These are phyloP conservation scores for Leptopilina clavipes DNA, from an alignment of 1,140 invertebrate species.

Conservation along the genomic window DNA sequence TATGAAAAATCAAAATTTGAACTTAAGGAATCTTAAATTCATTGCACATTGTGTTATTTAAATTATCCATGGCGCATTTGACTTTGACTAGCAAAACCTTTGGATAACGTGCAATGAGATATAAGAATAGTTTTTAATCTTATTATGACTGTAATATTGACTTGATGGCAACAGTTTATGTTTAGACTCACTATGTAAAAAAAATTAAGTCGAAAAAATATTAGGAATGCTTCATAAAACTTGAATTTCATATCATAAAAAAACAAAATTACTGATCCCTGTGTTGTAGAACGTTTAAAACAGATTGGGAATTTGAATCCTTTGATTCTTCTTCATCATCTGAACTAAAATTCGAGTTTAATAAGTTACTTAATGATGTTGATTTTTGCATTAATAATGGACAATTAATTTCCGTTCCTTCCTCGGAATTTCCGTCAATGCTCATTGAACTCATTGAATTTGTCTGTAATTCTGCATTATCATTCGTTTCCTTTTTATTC, in stretches of 20 bases:
- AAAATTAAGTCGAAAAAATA: neutral
- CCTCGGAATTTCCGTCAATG: conserved; percentile 61
- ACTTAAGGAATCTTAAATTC: neutral
- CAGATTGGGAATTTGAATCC: conserved; percentile 67
- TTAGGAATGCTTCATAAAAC: conserved; percentile 6
- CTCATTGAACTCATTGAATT: conserved; percentile 56
- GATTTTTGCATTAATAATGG: conserved; percentile 68
- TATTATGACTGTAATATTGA: conserved; percentile 18
- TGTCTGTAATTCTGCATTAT: conserved; percentile 66
- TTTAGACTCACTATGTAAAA: neutral
- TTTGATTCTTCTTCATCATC: conserved; percentile 68
- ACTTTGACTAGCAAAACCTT: conserved; percentile 26
- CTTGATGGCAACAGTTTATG: conserved; percentile 8
- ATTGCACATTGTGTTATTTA: neutral
- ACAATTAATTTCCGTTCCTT: conserved; percentile 62
- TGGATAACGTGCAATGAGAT: conserved; percentile 15
- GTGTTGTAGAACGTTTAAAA: conserved; percentile 72
- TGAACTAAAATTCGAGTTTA: conserved; percentile 70
- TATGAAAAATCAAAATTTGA: neutral
- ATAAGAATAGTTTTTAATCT: neutral
- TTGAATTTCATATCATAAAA: neutral
- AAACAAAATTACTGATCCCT: conserved; percentile 61
- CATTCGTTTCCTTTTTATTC: conserved; percentile 56
- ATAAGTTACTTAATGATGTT: conserved; percentile 69
- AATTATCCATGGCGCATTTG: conserved; percentile 22